Evolutionary conservation across 2,888 invertebrate species (phyloP).

Genomic region (Ormia ochracea): DNA sequence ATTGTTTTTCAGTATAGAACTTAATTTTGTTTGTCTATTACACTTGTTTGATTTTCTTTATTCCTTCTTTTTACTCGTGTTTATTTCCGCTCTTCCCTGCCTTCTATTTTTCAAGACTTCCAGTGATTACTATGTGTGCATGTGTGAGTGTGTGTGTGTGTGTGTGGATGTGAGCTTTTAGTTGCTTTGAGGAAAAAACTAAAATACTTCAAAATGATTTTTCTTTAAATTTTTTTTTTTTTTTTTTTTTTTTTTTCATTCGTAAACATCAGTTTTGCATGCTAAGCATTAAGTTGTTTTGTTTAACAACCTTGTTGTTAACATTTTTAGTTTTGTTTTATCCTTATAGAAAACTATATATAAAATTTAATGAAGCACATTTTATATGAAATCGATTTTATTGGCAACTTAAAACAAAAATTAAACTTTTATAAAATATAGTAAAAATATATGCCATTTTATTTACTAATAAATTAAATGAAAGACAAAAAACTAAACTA

Average conservation of each 20-base stretch:
- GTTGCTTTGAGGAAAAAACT: not conserved
- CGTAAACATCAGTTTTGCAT: conserved; percentile 59
- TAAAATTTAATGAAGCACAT: conserved; percentile 57
- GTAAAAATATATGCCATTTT: too few relatives aligned
- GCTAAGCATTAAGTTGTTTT: conserved; percentile 54
- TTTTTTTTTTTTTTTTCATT: conserved; percentile 18
- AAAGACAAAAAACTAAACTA: not conserved
- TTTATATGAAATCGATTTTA: conserved; percentile 50
- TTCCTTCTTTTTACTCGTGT: conserved; percentile 19
- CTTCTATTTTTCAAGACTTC: conserved; percentile 20
- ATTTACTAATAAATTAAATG: not conserved
- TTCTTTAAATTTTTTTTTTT: not conserved
- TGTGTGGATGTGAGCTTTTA: not conserved
- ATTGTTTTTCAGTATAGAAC: conserved; percentile 34
- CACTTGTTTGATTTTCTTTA: conserved; percentile 50
- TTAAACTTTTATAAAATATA: not conserved
- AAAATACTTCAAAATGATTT: not conserved
- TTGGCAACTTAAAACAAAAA: not conserved
- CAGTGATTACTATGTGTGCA: conserved; percentile 29
- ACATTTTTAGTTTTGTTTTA: conserved; percentile 11
- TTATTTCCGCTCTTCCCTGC: conserved; percentile 52
- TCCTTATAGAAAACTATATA: not conserved
- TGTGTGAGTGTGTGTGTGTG: not conserved
- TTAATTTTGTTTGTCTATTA: conserved; percentile 52
- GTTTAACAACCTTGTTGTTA: conserved; percentile 57